phyloP scores from a whole-genome alignment of 2,113 vertebrate genomes.

The Sander vitreus region DNA sequence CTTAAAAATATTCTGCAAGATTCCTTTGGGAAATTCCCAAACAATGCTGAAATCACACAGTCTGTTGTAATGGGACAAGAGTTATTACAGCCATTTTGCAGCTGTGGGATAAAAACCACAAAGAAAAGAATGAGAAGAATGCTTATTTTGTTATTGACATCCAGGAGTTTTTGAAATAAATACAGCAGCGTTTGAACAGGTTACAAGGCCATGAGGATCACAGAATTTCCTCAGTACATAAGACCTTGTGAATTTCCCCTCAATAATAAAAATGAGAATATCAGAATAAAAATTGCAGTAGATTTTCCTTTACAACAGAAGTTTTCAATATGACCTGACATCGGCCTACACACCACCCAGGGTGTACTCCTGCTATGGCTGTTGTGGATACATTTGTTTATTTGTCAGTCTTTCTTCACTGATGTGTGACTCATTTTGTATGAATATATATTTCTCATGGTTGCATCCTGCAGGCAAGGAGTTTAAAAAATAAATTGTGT shows the following conservation, averaged over 20 bases:
- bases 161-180: conserved; percentile 33
- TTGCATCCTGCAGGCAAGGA: neutral
- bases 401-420: neutral
- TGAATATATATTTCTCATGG: neutral
- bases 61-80: conserved; percentile 49
- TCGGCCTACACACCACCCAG: neutral
- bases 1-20: conserved; percentile 69
- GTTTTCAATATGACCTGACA: neutral
- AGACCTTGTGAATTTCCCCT: neutral
- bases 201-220: neutral
- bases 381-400: neutral
- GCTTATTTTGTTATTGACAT: conserved; percentile 44
- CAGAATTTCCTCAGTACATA: neutral
- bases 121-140: conserved; percentile 55
- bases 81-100: conserved; percentile 56
- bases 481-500: too few species aligned
- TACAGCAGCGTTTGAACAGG: neutral
- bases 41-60: conserved; percentile 71
- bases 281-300: neutral
- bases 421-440: neutral
- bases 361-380: neutral
- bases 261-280: neutral
- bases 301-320: neutral
- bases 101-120: conserved; percentile 55
- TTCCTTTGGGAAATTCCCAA: conserved; percentile 75